phyloP scores from a whole-genome alignment of 2,888 invertebrate genomes.

The Augochlorella aurata region DNA sequence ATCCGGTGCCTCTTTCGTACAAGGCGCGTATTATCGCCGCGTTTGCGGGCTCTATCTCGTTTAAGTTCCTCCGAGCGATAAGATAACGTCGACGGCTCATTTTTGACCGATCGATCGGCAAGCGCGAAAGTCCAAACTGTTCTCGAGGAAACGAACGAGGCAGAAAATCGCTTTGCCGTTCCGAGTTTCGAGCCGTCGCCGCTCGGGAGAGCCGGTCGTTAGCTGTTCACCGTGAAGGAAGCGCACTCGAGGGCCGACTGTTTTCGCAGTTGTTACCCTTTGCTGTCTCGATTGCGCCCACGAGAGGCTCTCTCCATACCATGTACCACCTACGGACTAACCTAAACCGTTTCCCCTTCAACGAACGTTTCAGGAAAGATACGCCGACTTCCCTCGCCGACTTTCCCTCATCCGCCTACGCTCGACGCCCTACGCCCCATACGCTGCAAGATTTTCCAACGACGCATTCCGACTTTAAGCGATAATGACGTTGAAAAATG shows the following conservation, averaged over 20 bases:
- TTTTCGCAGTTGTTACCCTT: slow-evolving; percentile 27
- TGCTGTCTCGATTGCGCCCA: slow-evolving; percentile 24
- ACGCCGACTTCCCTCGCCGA: too few relatives aligned
- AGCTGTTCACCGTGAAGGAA: background rate
- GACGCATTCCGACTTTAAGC: too few relatives aligned
- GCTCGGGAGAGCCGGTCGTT: too few relatives aligned
- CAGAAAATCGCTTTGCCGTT: too few relatives aligned
- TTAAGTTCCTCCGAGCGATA: slow-evolving; percentile 4
- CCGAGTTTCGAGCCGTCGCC: too few relatives aligned
- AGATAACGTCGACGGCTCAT: background rate
- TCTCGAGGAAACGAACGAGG: too few relatives aligned
- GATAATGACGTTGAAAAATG: too few relatives aligned
- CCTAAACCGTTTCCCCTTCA: slow-evolving; percentile 13
- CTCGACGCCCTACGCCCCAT: too few relatives aligned
- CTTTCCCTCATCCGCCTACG: too few relatives aligned
- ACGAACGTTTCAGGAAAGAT: slow-evolving; percentile 28
- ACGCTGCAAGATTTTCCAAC: too few relatives aligned
- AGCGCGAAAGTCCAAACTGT: too few relatives aligned
- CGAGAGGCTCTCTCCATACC: slow-evolving; percentile 2
- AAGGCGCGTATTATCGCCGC: slow-evolving; percentile 40
- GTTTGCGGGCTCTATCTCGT: background rate
- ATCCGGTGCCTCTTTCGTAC: slow-evolving; percentile 59
- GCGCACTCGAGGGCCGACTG: slow-evolving; percentile 35
- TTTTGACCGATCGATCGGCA: background rate
- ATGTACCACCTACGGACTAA: background rate